Evolutionary conservation across 2,113 vertebrate species (phyloP).

Genomic region (Pitta sordida): DNA sequence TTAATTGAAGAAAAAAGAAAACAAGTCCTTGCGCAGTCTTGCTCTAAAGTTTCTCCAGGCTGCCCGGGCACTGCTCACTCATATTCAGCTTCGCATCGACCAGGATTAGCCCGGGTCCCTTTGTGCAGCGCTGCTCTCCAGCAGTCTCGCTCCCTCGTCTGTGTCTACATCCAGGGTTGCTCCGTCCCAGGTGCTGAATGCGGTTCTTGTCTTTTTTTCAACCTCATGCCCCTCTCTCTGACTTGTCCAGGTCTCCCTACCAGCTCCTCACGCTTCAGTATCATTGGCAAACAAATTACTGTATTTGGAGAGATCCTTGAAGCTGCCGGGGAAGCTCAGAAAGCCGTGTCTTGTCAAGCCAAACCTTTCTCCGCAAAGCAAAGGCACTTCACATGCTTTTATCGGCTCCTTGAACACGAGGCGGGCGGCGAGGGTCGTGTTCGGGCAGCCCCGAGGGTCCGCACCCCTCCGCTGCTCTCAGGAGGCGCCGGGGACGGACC

Average conservation of each 20-base stretch:
- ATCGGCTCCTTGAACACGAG: accelerated
- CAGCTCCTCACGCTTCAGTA: not conserved
- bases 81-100: not conserved
- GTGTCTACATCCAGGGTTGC: not conserved
- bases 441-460: too few species aligned
- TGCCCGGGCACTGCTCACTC: not conserved
- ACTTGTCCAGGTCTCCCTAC: not conserved
- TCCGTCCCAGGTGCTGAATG: not conserved
- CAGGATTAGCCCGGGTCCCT: too few species aligned
- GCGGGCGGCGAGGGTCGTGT: accelerated
- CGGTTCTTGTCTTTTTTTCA: not conserved
- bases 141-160: not conserved
- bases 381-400: accelerated
- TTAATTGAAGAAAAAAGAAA: not conserved
- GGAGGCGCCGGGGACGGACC: too few species aligned
- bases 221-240: too few species aligned
- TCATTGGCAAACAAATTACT: too few species aligned
- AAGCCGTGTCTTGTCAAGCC: accelerated
- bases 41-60: not conserved
- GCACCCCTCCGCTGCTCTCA: accelerated
- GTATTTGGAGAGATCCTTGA: not conserved
- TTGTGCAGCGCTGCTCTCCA: not conserved
- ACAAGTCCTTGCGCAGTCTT: not conserved
- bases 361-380: accelerated
- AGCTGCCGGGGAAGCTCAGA: accelerated